These are phyloP conservation scores for Brachypodius melanocephalos DNA, from an alignment of 2,113 vertebrate species.

Conservation along the genomic window DNA sequence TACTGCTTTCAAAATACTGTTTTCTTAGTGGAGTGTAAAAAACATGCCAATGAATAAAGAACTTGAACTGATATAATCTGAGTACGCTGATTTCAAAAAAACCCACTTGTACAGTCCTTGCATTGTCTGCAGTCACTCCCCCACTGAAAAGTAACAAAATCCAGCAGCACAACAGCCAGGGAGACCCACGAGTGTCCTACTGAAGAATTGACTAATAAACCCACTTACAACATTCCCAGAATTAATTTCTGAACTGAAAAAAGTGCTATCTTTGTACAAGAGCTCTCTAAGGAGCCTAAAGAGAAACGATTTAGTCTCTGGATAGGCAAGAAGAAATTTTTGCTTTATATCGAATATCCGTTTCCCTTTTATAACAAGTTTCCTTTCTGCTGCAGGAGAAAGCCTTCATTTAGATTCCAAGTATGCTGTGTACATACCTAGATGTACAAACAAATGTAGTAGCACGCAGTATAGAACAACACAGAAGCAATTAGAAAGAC, in stretches of 20 bases:
- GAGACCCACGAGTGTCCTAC: accelerated
- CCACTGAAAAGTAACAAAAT: neutral
- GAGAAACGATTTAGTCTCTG: neutral
- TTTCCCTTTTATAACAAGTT: neutral
- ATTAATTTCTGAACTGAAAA: neutral
- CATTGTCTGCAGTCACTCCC: neutral
- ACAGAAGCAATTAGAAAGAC: neutral
- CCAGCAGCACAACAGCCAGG: neutral
- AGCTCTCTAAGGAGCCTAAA: neutral
- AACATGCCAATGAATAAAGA: neutral
- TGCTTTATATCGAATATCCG: neutral
- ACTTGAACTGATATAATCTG: neutral
- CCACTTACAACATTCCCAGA: neutral
- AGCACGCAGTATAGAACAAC: neutral
- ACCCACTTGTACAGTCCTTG: neutral
- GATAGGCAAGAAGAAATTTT: neutral
- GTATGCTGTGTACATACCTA: neutral
- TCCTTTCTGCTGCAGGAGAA: neutral
- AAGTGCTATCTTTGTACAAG: neutral
- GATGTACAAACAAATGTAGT: neutral
- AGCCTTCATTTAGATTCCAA: neutral
- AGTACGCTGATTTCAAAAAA: neutral
- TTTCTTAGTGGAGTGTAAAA: neutral
- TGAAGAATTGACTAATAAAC: neutral
- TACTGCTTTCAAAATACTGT: neutral